Evolutionary conservation across 2,797 vertebrate genomes (phyloP), one percentile per base, ranked within the genome.

Genomic region (Lithobates pipiens): DNA sequence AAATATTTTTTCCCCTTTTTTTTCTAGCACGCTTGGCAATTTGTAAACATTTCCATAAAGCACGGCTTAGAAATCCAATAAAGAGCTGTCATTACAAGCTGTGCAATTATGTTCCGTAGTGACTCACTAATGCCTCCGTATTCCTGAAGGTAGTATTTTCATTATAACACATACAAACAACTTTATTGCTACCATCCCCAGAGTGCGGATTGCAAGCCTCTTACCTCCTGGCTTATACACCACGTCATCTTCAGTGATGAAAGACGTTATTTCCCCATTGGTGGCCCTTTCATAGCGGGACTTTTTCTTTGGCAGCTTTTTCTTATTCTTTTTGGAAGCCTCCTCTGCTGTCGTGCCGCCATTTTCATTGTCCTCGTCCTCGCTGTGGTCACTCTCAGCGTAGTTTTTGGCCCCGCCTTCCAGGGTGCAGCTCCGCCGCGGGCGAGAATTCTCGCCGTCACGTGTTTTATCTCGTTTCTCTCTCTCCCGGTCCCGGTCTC

Each of bases 331-430:
- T 92, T 98, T 99, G 0, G 95, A 95, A 76, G 94, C 95, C 89
- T 99, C 98, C 93, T 99, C 98, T 0, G 96, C 93, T 39, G 96
- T 96, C 87, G 95, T 95, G 1, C 95, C 94, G 83, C 96, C 96
- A 78, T 96, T 97, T 89, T 98, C 98, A 23, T 98, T 98, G 92
- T 99, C 98, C 88, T 99, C 98, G 0, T 99, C 98, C 39, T 99
- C 98, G 0, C 98, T 99, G 91, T 99, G 98, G 50, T 99, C 98
- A 0, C 98, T 99, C 91, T 99, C 98, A 0, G 98, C 98, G 32
- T 99, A 99, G 92, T 99, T 99, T 92, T 97, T 98, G 92, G 97
- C 98, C 0, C 98, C 98, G 0, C 96, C 96, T 89, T 99, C 98
- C 90, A 99, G 88, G 1, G 98, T 99, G 77, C 98, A 99, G 93